phyloP scores from a whole-genome alignment of 2,797 vertebrate species.

The Oreochromis grahami region DNA sequence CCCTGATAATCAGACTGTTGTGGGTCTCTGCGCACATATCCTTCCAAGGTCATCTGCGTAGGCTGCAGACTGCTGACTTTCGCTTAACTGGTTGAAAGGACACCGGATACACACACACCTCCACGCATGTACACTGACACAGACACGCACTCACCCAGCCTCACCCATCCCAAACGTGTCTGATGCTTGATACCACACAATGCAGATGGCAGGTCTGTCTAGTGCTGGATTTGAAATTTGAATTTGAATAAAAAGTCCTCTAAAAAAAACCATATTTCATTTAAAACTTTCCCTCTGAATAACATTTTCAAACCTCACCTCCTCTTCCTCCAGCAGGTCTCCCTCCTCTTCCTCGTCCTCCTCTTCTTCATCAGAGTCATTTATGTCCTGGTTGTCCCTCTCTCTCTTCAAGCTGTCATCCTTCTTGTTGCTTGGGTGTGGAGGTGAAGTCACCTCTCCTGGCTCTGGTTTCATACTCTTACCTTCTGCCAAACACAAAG shows the following conservation, averaged over 20 bases:
- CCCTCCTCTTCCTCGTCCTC: slow-evolving; percentile 83
- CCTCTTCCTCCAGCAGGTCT: slow-evolving; percentile 68
- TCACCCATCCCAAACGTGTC: neutral
- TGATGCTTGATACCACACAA: neutral
- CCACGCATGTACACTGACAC: neutral
- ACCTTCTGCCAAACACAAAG: slow-evolving; percentile 50
- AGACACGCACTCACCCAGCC: neutral
- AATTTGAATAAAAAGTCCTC: neutral
- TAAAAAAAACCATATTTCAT: neutral
- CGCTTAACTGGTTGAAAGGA: neutral
- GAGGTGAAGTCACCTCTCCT: slow-evolving; percentile 77
- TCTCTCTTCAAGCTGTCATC: slow-evolving; percentile 81
- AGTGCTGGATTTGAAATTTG: neutral
- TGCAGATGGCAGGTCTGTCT: neutral
- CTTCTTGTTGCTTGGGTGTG: slow-evolving; percentile 77
- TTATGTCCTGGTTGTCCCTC: slow-evolving; percentile 80
- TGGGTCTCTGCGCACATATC: neutral
- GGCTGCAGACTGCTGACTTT: neutral
- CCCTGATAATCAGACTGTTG: neutral
- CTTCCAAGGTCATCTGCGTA: neutral
- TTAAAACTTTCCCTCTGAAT: neutral
- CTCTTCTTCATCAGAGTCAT: slow-evolving; percentile 83
- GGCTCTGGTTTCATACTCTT: slow-evolving; percentile 82
- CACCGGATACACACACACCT: neutral
- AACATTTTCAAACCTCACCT: slow-evolving; percentile 29